A percentile compares a stretch with the other conserved stretches of the same genome.
These are phyloP conservation scores for Nemapogon koenigi DNA, from an alignment of 2,888 invertebrate species.

Conservation along the genomic window DNA sequence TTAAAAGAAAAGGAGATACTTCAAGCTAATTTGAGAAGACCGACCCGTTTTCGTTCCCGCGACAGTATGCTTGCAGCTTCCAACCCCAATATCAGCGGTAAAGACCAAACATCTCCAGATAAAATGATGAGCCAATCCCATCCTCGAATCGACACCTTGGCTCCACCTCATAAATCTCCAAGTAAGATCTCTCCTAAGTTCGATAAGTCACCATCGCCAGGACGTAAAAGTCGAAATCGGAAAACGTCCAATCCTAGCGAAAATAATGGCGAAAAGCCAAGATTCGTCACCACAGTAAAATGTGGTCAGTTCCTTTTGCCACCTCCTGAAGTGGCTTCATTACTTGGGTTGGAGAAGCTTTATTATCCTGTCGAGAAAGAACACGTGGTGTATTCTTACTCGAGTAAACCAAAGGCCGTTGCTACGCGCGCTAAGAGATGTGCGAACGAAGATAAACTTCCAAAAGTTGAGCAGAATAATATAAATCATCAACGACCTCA, in stretches of 20 bases:
- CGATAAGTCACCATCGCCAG: slow-evolving; percentile 28
- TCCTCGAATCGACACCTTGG: slow-evolving; percentile 31
- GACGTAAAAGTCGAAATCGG: slow-evolving; percentile 20
- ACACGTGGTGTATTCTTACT: slow-evolving; percentile 68
- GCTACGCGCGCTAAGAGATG: slow-evolving; percentile 27
- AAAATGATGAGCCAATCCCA: slow-evolving; percentile 31
- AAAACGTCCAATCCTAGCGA: slow-evolving; percentile 21
- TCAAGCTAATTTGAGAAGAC: slow-evolving; percentile 36
- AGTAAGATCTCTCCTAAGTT: slow-evolving; percentile 24
- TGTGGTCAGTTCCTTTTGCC: slow-evolving; percentile 81
- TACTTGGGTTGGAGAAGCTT: slow-evolving; percentile 64
- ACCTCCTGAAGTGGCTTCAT: slow-evolving; percentile 71
- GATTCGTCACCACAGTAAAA: slow-evolving; percentile 83
- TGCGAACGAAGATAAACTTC: slow-evolving; percentile 18
- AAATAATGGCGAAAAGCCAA: slow-evolving; percentile 40
- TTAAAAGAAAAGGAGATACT: slow-evolving; percentile 68
- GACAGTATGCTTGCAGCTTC: slow-evolving; percentile 32
- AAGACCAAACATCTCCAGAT: slow-evolving; percentile 19
- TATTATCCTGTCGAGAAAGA: slow-evolving; percentile 34
- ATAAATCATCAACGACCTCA: slow-evolving; percentile 12
- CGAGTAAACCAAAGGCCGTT: slow-evolving; percentile 68
- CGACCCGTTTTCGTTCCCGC: slow-evolving; percentile 30
- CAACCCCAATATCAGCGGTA: slow-evolving; percentile 66
- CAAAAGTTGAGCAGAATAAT: slow-evolving; percentile 16
- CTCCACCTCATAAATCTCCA: slow-evolving; percentile 19